These are phyloP conservation scores for Caenorhabditis zanzibari DNA, from an alignment of 2,888 invertebrate species.

Conservation along the genomic window DNA sequence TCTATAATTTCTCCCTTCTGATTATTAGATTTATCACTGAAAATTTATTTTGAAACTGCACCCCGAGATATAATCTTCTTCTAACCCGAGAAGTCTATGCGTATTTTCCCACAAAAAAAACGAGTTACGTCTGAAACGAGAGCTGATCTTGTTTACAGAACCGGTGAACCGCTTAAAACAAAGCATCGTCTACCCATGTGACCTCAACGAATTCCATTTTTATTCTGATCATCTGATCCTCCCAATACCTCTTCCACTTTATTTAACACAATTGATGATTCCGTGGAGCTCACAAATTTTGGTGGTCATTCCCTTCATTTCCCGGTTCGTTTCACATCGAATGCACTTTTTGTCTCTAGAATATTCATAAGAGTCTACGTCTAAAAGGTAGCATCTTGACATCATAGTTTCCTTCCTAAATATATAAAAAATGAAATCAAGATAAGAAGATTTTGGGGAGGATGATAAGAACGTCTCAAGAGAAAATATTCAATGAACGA, in stretches of 20 bases:
- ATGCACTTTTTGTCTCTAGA: conserved; percentile 35
- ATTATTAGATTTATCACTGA: too few species aligned
- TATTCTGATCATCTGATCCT: conserved; percentile 15
- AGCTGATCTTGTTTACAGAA: neutral
- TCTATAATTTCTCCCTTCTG: too few species aligned
- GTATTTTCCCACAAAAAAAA: neutral
- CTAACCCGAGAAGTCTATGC: neutral
- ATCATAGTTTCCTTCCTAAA: neutral
- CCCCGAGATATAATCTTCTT: too few species aligned
- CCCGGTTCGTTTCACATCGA: conserved; percentile 35
- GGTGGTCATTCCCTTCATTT: neutral
- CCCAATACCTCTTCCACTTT: conserved; percentile 10
- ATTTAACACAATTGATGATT: conserved; percentile 45
- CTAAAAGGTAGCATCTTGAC: conserved; percentile 30
- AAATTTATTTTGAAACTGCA: too few species aligned
- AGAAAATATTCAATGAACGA: conserved; percentile 1
- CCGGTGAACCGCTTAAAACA: neutral
- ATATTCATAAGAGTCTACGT: conserved; percentile 30
- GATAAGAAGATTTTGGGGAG: neutral
- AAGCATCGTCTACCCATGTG: neutral
- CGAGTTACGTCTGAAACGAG: neutral
- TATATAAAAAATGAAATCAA: conserved; percentile 16
- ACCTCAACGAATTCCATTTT: neutral
- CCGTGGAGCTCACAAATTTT: conserved; percentile 7
- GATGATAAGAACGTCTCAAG: conserved; percentile 13